phyloP scores from a whole-genome alignment of 1,140 invertebrate species.

The Episyrphus balteatus region DNA sequence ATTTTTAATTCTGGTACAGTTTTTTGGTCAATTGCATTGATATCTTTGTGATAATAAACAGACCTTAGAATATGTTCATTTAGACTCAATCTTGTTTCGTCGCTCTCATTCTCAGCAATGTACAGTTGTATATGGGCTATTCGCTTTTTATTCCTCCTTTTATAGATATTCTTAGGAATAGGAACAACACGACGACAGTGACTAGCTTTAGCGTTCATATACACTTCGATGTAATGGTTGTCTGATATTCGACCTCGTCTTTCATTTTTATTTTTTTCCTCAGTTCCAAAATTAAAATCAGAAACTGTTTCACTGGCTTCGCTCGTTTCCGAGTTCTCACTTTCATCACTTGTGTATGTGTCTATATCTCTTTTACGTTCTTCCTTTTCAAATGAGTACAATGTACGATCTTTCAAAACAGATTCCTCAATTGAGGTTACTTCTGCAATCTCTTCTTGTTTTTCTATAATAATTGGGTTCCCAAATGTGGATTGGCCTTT shows the following conservation, averaged over 20 bases:
- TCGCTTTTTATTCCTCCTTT: conserved; percentile 16
- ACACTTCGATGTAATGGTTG: conserved; percentile 8
- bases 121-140: neutral
- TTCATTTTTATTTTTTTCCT: conserved; percentile 1
- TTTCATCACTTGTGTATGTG: conserved; percentile 26
- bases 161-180: conserved; percentile 19
- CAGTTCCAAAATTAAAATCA: neutral
- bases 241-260: neutral
- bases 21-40: neutral
- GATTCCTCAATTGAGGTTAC: neutral
- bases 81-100: conserved; percentile 3
- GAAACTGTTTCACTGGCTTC: too few species aligned
- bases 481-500: conserved; percentile 19
- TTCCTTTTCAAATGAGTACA: too few species aligned
- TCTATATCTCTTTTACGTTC: conserved; percentile 5
- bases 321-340: neutral
- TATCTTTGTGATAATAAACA: conserved; percentile 9
- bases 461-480: conserved; percentile 24
- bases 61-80: conserved; percentile 10
- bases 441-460: conserved; percentile 13
- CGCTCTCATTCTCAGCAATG: conserved; percentile 5
- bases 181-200: conserved; percentile 17
- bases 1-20: too few species aligned
- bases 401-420: too few species aligned
- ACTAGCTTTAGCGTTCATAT: conserved; percentile 9